Conservation (phyloP, 2,888 invertebrate species). For the Synanthedon tipuliformis region DNA sequence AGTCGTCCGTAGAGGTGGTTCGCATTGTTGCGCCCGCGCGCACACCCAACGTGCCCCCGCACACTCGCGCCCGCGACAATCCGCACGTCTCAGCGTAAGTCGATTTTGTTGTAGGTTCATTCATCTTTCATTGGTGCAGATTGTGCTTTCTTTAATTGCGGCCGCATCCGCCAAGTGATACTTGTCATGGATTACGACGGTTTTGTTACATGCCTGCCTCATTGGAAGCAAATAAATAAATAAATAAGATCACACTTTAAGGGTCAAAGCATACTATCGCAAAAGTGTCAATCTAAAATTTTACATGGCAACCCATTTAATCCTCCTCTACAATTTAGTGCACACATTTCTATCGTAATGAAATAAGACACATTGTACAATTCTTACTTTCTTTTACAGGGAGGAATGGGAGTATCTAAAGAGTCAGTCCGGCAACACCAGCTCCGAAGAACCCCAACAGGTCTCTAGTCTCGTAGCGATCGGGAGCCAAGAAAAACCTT, state of each 20-base stretch:
- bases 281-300: no score
- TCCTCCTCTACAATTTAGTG: not conserved
- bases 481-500: conserved; percentile 55
- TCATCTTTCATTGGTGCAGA: no score
- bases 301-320: no score
- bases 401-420: conserved; percentile 97
- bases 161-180: no score
- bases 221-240: no score
- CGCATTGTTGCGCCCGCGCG: conserved; percentile 92
- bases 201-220: no score
- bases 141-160: no score
- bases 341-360: no score
- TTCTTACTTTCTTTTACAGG: conserved; percentile 56
- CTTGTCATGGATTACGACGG: no score
- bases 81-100: conserved; percentile 95
- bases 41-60: conserved; percentile 94
- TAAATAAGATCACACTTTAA: no score
- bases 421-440: conserved; percentile 55
- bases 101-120: no score
- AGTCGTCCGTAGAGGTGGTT: conserved; percentile 94
- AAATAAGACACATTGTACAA: not conserved
- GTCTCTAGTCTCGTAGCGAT: conserved; percentile 44
- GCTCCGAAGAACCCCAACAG: conserved; percentile 31
- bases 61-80: conserved; percentile 92
- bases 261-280: no score